Evolutionary conservation across 1,140 invertebrate genomes (phyloP), one percentile per base, ranked within the genome.

Genomic region (Danaus plexippus): DNA sequence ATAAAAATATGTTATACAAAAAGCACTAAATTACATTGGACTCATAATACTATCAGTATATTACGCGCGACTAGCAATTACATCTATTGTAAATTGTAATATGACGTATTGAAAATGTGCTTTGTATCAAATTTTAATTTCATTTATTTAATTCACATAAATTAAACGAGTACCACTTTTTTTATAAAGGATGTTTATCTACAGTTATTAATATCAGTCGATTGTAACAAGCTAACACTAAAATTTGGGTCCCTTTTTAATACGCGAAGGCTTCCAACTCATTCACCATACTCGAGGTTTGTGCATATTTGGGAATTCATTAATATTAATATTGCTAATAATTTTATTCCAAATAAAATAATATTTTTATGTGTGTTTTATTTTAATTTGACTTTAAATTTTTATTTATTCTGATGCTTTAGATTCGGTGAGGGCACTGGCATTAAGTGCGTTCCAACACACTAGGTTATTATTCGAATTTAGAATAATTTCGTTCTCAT

Each of bases 61-160:
- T 70, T 69, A 74, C 63, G 62, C 69, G 77, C 71, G 78, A 85
- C 82, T 85, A 83, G 80, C 69, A 75, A 74, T 67, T 45, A 12
- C 22, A 32, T 32, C 22, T 32, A 32, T 32, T 60, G 67, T 71
- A 76, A n/a, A n/a, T n/a, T n/a, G n/a, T n/a, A n/a, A n/a, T n/a
- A 75, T 75, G 74, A 69, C 75, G 66, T 49, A 51, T 57, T 40
- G 57, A 60, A n/a, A 58, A 58, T 32, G 22, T 32, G 22, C 22
- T 32, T 32, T 32, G 22, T 32, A 32, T 32, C 22, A 32, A 32
- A 32, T 32, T 32, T 32, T 32, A 32, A 32, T 32, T 32, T 32
- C 22, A 32, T 32, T 4, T 32, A 32, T 32, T 32, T 6, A 32
- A 2, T 32, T 32, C 22, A 32, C 7, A 32, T 32, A 32, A 32